Base-by-base conservation (phyloP, 2,888 invertebrate species). In the Macrophya alboannulata region DNA sequence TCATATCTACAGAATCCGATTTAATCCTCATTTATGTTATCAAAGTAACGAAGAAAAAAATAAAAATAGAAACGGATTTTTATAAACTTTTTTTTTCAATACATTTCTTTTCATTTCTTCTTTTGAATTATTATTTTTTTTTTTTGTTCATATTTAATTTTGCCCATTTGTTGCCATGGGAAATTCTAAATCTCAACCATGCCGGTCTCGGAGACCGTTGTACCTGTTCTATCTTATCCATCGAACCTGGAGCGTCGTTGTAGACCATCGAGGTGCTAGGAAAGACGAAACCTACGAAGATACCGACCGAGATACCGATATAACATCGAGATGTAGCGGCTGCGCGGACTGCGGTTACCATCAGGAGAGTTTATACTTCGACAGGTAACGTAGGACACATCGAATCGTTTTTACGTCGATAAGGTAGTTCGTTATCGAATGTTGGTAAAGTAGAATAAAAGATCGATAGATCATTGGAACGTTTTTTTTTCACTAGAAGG, bases 221-320 rank as follows among this genome's bases (percentile, higher is more conserved):
- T 96, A 96, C 91, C 94, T 96, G 87, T 93, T 96, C 88, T 96
- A 96, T 92, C 94, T 96, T 86, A 96, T 96, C 89, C 96, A 96
- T 89, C 95, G 96, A 87, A 96, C 96, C 17, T 96, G 96, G 96
- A 96, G 95, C 90, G 95, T 96, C 17, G 95, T 96, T 4, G 94
- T 96, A 74, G 96, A 96, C 86, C 95, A 95, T 88, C 94, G 88
- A 55, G 89, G 87, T 76, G 88, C 88, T 71, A 86, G 87, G 79
- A 86, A 86, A 65, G 86, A 85, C 15, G 71, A 82, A 71, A 25
- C n/a, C 17, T 85, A 25, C 87, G 90, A 89, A 17, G 90, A 91
- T 86, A 89, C 86, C 89, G 93, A 93, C 85, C 89, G 90, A 55
- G 92, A 91, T 31, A 92, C 92, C 48, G 92, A 93, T 37, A 62